Conservation (phyloP, 1,140 invertebrate species). For the Gonioctena quinquepunctata region DNA sequence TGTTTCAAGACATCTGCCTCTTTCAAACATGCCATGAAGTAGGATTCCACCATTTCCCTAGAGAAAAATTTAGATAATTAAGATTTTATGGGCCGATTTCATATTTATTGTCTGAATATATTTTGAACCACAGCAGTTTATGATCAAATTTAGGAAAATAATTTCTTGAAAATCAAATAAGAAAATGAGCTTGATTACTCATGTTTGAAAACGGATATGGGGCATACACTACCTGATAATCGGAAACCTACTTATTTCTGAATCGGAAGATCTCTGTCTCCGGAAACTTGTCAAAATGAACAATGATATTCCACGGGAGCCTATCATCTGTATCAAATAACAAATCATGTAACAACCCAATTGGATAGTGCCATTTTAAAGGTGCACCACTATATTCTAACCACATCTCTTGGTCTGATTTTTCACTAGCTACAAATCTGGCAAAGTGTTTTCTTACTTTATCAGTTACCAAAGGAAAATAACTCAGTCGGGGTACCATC, state of each 20-base stretch:
- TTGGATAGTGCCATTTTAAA: conserved; percentile 95
- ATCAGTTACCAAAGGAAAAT: conserved; percentile 94
- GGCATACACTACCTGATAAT: too few relatives aligned
- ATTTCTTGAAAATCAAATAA: too few relatives aligned
- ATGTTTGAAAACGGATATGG: too few relatives aligned
- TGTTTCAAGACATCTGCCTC: conserved; percentile 98
- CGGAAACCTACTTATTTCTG: conserved; percentile 70
- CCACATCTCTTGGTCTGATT: conserved; percentile 91
- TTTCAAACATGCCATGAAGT: conserved; percentile 95
- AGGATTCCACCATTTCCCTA: conserved; percentile 88
- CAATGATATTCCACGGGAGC: conserved; percentile 90
- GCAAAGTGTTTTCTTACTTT: conserved; percentile 88
- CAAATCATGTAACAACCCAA: conserved; percentile 92
- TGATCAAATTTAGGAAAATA: too few relatives aligned
- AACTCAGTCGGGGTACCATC: conserved; percentile 92
- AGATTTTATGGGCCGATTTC: too few relatives aligned
- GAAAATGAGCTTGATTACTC: too few relatives aligned
- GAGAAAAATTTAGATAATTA: too few relatives aligned
- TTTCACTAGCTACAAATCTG: conserved; percentile 78
- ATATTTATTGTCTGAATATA: too few relatives aligned
- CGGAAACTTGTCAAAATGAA: conserved; percentile 94
- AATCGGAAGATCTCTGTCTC: conserved; percentile 78
- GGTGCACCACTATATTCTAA: conserved; percentile 91
- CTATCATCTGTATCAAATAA: conserved; percentile 65
- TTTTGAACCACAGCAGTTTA: too few relatives aligned